Percentiles rank a stretch among this genome's conserved stretches.
These are phyloP conservation scores for Trachelus tabidus DNA, from an alignment of 2,888 invertebrate genomes.

Conservation along the genomic window DNA sequence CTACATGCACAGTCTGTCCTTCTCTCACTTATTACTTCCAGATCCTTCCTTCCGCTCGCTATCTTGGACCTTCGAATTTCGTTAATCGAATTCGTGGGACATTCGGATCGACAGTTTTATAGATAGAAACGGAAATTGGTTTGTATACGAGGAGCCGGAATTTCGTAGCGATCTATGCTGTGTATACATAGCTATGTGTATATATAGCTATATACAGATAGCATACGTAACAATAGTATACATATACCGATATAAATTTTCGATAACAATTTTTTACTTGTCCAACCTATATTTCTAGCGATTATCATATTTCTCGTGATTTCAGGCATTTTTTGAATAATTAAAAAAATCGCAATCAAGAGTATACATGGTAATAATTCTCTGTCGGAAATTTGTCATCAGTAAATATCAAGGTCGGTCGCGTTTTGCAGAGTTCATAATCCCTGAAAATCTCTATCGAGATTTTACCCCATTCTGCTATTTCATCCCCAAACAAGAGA, in stretches of 20 bases:
- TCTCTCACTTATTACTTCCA: too few relatives aligned
- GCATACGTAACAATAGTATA: background rate
- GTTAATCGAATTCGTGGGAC: background rate
- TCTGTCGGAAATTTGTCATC: background rate
- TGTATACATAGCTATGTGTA: too few relatives aligned
- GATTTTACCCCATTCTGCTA: background rate
- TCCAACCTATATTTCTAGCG: background rate
- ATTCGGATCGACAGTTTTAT: too few relatives aligned
- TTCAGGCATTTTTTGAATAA: background rate
- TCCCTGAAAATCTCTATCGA: background rate
- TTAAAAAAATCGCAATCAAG: background rate
- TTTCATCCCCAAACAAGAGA: too few relatives aligned
- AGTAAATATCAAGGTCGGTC: background rate
- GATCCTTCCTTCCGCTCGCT: background rate
- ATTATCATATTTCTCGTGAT: background rate
- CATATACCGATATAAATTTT: background rate
- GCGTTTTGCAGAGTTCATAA: background rate
- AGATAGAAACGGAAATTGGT: too few relatives aligned
- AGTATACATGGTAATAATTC: background rate
- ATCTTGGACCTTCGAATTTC: background rate
- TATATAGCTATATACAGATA: background rate
- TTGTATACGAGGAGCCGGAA: too few relatives aligned
- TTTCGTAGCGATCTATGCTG: too few relatives aligned
- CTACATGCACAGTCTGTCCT: too few relatives aligned
- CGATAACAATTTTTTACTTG: background rate